Base-by-base conservation (phyloP, 2,888 invertebrate genomes). In the Belgica antarctica region DNA sequence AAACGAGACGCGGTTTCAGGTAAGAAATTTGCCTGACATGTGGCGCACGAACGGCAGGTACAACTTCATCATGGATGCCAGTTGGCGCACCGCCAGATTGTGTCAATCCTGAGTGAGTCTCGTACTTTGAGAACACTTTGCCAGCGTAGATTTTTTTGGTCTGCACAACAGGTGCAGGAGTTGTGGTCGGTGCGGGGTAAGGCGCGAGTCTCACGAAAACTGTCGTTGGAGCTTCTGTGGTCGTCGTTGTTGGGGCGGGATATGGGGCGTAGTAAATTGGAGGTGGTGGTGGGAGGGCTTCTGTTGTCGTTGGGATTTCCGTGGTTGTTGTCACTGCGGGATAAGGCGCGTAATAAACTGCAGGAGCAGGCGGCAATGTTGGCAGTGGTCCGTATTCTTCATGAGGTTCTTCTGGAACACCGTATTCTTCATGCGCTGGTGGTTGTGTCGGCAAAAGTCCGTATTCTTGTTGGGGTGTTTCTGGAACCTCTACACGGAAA, bases 401-500 rank as follows among this genome's bases (percentile, higher is more conserved):
- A 34, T 59, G 76, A 4, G 80, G 79, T 28, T 77, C 77, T 8
- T 79, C 78, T 4, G 80, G 80, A 22, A 72, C 62, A 0, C 61
- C 22, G 24, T 31, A 63, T 1, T 41, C 46, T 34, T 17, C 27
- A 8, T n/a, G 5, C 31, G 46, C 41, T 17, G 61, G 19, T 19
- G 22, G 12, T 15, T 5, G 34, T 8, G 34, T 31, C 12, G 34
- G 34, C 5, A 8, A 31, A 31, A 12, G 34, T 31, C 12, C 12
- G 5, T 31, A 5, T 31, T 31, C 34, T 31, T 31, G 34, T n/a
- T n/a, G n/a, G n/a, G n/a, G n/a, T n/a, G 22, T n/a, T 41, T 12
- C 8, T 3, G 15, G 2, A 41, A 34, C 25, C 34, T 52, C 34
- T 68, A 47, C 15, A 25, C 27, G 25, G 4, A n/a, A 22, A 10